Conservation (phyloP, 2,888 invertebrate genomes). For the Rhagonycha fulva region DNA sequence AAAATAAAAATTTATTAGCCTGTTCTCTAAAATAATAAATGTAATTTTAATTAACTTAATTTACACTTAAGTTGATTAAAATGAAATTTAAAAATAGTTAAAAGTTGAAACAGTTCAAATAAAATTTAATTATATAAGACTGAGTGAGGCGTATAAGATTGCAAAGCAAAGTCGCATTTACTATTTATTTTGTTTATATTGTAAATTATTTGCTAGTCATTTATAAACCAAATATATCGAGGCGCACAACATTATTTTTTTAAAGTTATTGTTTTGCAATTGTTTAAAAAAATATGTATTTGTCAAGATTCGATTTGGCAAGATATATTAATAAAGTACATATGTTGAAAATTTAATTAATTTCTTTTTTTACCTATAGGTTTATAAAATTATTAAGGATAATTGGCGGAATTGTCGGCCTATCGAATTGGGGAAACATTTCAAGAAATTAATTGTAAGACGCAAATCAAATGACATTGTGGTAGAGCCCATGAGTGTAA, state of each 20-base stretch:
- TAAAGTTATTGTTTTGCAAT: background rate
- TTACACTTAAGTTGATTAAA: background rate
- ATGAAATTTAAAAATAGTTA: background rate
- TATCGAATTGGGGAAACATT: too few species aligned
- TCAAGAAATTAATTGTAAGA: too few species aligned
- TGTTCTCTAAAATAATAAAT: background rate
- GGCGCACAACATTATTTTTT: background rate
- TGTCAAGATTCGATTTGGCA: background rate
- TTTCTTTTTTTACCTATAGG: background rate
- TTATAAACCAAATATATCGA: background rate
- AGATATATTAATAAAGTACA: background rate
- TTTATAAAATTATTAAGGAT: too few species aligned
- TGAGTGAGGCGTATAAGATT: background rate
- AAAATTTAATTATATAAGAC: background rate
- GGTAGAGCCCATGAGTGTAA: too few species aligned
- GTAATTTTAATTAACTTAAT: background rate
- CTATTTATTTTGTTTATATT: background rate
- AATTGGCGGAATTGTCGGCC: too few species aligned
- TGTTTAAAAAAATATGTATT: background rate
- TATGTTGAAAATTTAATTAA: background rate
- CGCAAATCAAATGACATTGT: too few species aligned
- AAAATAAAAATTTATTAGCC: background rate
- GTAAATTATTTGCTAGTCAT: constrained; percentile 2
- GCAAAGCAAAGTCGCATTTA: background rate
- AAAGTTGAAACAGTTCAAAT: background rate